Base-by-base conservation (phyloP, 2,113 vertebrate species). In the Aptenodytes forsteri region DNA sequence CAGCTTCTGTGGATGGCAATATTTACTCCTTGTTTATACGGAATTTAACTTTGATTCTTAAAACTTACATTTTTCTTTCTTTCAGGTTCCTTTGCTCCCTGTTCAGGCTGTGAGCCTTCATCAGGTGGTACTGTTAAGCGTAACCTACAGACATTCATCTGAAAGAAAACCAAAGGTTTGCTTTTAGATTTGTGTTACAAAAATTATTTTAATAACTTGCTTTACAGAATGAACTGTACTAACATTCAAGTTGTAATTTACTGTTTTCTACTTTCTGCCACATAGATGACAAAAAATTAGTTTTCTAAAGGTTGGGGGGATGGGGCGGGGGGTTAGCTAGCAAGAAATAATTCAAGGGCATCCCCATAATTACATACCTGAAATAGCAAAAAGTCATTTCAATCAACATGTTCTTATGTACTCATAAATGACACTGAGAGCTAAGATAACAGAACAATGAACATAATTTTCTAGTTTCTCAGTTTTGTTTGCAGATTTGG, bases 41-140 rank as follows among this genome's bases (percentile, higher is more conserved):
- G 18, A 73, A 62, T 27, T 78, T 56, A 30, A 50, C 25, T 49
- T 27, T 2, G 16, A 66, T 88, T 66, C 38, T 72, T n/a, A 29
- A 80, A 89, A 97, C 99, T 98, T 94, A 99, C 99, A 7, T 97
- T 98, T 83, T 98, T 98, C 86, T 98, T 97, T 66, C 96, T 98
- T 82, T 98, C 97, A 5, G 72, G n/a, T 78, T 98, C 97, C 90
- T 97, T 97, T 42, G 87, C 76, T 75, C 97, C 98, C 82, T 98
- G 97, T 75, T 98, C 98, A 25, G 96, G 95, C 90, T 96, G 96
- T 8, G 96, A 79, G 56, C 44, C 52, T 73, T 98, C 98, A 79
- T 98, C 99, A 0, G 99, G 97, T 21, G 99, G 99, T 8, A 99
- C 97, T 1, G 99, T 99, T 56, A 99, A 98, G 73, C 99, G 98